Evolutionary conservation across 2,113 vertebrate species (phyloP).

Genomic region (Lamprologus ornatipinnis): DNA sequence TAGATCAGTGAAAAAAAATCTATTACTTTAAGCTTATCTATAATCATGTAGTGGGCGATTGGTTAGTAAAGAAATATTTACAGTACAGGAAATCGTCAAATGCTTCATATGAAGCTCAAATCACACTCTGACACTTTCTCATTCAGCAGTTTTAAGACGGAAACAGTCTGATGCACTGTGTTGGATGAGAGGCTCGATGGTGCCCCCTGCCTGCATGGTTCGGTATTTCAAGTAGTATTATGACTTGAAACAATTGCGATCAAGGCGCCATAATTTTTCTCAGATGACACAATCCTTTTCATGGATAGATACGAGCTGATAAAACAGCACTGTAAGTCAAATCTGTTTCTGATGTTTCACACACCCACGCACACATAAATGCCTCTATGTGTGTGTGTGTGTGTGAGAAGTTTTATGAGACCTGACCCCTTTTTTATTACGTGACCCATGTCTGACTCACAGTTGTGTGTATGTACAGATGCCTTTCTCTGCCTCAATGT

Average conservation of each 20-base stretch:
- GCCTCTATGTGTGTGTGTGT: background rate
- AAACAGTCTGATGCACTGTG: background rate
- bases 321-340: background rate
- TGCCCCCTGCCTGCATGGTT: constrained; percentile 6
- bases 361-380: background rate
- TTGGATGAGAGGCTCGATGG: background rate
- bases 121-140: background rate
- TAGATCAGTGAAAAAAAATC: background rate
- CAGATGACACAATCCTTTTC: background rate
- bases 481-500: background rate
- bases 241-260: background rate
- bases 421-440: constrained; percentile 9
- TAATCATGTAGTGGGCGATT: background rate
- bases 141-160: background rate
- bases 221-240: background rate
- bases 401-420: constrained; percentile 20
- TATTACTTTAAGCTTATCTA: background rate
- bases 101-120: background rate
- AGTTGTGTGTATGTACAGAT: background rate
- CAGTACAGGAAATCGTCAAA: background rate
- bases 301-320: background rate
- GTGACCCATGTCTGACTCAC: constrained; percentile 47
- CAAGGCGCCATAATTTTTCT: background rate
- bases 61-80: background rate
- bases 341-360: background rate